Base-by-base conservation (phyloP, 2,797 vertebrate genomes). In the Salmo trutta region DNA sequence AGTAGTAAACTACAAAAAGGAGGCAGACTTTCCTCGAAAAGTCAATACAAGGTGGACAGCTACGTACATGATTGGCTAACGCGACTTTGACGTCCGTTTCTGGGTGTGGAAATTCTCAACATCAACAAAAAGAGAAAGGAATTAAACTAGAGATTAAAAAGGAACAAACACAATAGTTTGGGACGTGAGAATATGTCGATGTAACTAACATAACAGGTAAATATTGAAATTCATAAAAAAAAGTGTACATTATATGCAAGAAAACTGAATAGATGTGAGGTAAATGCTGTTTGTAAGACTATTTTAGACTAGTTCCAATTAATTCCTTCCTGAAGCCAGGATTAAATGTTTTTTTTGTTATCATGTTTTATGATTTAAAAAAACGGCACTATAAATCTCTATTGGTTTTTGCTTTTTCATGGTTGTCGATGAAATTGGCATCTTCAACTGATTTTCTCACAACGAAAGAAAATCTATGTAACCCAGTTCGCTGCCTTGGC, bases 41-140 rank as follows among this genome's bases (percentile, higher is more conserved):
- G 10, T 47, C 41, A 14, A 47, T 3, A 12, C 10, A 47, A 71
- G 5, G 0, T 7, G 64, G 33, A 59, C 41, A 5, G 41, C 41
- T 14, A 1, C 15, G 5, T 79, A 76, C 71, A 15, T 90, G 86
- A 91, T 88, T 90, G 85, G 88, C 14, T 73, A 10, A 16, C 36
- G 0, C 8, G 0, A 0, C 0, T 4, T 0, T 87, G 86, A 88
- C 91, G 89, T 86, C 31, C 0, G 0, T 0, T 0, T 2, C 62
- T 85, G 89, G 93, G 92, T 87, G 94, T 91, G 85, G 79, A 74
- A 75, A 76, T 65, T 47, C 5, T 74, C 78, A 88, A 93, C 91
- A 81, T 93, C 93, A 95, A 95, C 41, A 95, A 47, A 47, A 47
- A 47, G 93, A 94, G 89, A 82, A 78, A 79, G 76, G 71, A 77